A percentile compares a stretch with the other conserved stretches of the same genome.
These are phyloP conservation scores for Melospiza georgiana DNA, from an alignment of 2,113 vertebrate genomes.

Conservation along the genomic window DNA sequence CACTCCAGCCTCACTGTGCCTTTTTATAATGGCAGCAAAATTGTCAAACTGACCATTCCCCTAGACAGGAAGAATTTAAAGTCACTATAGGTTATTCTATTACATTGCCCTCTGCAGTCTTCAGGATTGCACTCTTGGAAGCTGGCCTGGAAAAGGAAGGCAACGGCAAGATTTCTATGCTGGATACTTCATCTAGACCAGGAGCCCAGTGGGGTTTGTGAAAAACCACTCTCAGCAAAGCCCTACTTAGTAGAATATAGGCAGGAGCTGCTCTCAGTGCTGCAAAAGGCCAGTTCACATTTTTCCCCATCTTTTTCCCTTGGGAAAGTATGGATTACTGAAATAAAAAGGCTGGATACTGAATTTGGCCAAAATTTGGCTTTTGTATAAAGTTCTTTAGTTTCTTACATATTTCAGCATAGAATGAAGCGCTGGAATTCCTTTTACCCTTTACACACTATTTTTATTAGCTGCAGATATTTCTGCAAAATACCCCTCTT, in stretches of 20 bases:
- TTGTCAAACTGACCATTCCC: neutral
- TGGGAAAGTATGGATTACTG: neutral
- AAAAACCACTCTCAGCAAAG: neutral
- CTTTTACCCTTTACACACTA: neutral
- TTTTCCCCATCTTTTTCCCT: neutral
- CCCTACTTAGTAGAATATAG: neutral
- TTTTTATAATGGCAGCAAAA: slow-evolving; percentile 14
- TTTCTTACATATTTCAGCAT: neutral
- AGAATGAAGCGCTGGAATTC: neutral
- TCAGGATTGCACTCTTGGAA: neutral
- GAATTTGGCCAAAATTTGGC: neutral
- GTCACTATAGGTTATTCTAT: neutral
- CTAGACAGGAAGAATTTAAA: neutral
- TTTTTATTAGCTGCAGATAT: neutral
- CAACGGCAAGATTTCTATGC: neutral
- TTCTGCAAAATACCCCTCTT: neutral
- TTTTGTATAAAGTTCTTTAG: neutral
- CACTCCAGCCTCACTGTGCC: neutral
- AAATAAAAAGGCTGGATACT: neutral
- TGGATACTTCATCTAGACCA: neutral
- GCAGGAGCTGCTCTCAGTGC: neutral
- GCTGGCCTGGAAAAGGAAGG: neutral
- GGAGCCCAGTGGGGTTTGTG: neutral
- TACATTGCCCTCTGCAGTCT: neutral
- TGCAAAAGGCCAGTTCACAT: neutral